phyloP scores from a whole-genome alignment of 1,140 invertebrate species.

The Formica exsecta region DNA sequence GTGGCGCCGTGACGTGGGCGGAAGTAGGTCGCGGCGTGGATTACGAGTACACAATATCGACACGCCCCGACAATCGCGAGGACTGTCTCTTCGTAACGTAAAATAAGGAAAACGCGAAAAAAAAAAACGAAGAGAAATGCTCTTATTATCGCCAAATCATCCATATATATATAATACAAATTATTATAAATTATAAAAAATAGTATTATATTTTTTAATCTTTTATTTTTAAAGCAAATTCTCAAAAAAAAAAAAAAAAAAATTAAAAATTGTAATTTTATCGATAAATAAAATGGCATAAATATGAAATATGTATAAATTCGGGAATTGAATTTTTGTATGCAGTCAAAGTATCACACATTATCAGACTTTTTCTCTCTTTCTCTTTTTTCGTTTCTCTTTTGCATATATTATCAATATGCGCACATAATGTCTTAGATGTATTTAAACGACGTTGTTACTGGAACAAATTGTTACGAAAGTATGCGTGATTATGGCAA shows the following conservation, averaged over 20 bases:
- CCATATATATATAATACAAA: neutral
- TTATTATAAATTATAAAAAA: neutral
- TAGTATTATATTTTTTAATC: too few species aligned
- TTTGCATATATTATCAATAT: neutral
- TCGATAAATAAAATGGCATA: too few species aligned
- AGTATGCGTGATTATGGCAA: too few species aligned
- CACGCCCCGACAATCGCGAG: constrained; percentile 72
- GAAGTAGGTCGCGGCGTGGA: constrained; percentile 78
- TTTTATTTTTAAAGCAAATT: too few species aligned
- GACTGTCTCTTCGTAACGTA: constrained; percentile 69
- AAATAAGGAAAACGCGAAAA: constrained; percentile 45
- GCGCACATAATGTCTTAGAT: neutral
- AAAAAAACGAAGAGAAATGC: neutral
- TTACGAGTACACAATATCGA: constrained; percentile 74
- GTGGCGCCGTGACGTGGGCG: constrained; percentile 74
- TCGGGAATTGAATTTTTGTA: too few species aligned
- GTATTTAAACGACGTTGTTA: constrained; percentile 12
- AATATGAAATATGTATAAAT: too few species aligned
- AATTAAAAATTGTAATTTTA: too few species aligned
- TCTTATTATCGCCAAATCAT: neutral
- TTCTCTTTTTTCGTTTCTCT: too few species aligned
- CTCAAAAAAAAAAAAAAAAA: too few species aligned
- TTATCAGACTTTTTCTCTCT: too few species aligned
- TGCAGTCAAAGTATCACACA: too few species aligned
- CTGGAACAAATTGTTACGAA: too few species aligned